Conservation (phyloP, 1,140 invertebrate genomes). For the Drosophila kurseongensis region DNA sequence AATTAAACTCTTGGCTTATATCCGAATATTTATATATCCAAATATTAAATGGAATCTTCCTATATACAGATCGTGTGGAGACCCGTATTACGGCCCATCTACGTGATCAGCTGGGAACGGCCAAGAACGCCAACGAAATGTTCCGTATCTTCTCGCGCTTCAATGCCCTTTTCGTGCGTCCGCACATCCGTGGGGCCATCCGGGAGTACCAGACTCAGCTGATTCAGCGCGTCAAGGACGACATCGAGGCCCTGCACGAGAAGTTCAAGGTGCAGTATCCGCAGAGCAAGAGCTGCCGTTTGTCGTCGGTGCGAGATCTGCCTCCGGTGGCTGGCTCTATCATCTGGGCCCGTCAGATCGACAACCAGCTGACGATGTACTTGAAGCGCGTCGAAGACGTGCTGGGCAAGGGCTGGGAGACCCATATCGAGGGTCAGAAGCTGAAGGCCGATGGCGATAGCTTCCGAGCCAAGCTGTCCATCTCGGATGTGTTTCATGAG, state of each 20-base stretch:
- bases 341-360: slow-evolving; percentile 99
- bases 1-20: slow-evolving; percentile 8
- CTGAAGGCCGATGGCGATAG: slow-evolving; percentile 99
- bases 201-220: slow-evolving; percentile 99
- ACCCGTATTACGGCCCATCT: slow-evolving; percentile 98
- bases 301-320: slow-evolving; percentile 96
- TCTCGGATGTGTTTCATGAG: slow-evolving; percentile 98
- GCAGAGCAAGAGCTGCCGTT: slow-evolving; percentile 95
- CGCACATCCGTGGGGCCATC: slow-evolving; percentile 99
- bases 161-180: slow-evolving; percentile 99
- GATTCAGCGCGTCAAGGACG: slow-evolving; percentile 99
- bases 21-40: background rate
- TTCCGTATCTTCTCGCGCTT: slow-evolving; percentile 99
- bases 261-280: slow-evolving; percentile 99
- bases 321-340: slow-evolving; percentile 98
- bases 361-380: slow-evolving; percentile 98
- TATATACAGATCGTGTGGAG: slow-evolving; percentile 92
- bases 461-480: slow-evolving; percentile 97
- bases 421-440: slow-evolving; percentile 99
- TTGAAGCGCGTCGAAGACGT: slow-evolving; percentile 98
- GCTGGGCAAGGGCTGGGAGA: slow-evolving; percentile 99
- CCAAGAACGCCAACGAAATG: slow-evolving; percentile 99
- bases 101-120: slow-evolving; percentile 98
- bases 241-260: slow-evolving; percentile 98
- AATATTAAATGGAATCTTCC: background rate